Percentiles rank a stretch among this genome's conserved stretches.
These are phyloP conservation scores for Geothlypis trichas DNA, from an alignment of 2,113 vertebrate species.

Conservation along the genomic window DNA sequence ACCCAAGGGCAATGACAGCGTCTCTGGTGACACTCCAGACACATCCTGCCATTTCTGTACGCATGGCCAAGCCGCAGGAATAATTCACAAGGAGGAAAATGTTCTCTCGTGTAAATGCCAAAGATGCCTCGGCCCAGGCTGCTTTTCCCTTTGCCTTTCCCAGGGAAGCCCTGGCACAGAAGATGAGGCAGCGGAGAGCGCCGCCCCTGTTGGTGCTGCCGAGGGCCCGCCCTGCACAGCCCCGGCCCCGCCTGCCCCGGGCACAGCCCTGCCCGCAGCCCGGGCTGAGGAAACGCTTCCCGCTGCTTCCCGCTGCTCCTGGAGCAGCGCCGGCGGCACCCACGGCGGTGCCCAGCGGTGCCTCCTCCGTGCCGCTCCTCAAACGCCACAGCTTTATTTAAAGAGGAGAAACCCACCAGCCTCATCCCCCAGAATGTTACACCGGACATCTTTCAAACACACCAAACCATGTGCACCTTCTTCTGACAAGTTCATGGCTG, in stretches of 20 bases:
- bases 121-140: neutral
- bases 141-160: slow-evolving; percentile 18
- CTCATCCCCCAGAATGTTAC: neutral
- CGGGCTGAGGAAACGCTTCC: neutral
- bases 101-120: neutral
- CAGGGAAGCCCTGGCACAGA: neutral
- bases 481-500: neutral
- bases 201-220: too few species aligned
- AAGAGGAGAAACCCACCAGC: neutral
- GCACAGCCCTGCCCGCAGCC: neutral
- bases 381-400: neutral
- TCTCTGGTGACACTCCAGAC: neutral
- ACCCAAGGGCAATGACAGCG: neutral
- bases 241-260: neutral
- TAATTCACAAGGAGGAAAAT: neutral
- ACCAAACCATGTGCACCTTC: neutral
- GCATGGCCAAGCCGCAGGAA: neutral
- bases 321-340: neutral
- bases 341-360: neutral
- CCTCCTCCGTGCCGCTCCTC: neutral
- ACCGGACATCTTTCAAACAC: neutral
- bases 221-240: slow-evolving; percentile 2
- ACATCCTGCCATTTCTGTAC: neutral
- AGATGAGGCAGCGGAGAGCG: neutral
- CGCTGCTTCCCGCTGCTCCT: neutral